Evolutionary conservation across 2,888 invertebrate species (phyloP).

Genomic region (Dioctria rufipes): DNA sequence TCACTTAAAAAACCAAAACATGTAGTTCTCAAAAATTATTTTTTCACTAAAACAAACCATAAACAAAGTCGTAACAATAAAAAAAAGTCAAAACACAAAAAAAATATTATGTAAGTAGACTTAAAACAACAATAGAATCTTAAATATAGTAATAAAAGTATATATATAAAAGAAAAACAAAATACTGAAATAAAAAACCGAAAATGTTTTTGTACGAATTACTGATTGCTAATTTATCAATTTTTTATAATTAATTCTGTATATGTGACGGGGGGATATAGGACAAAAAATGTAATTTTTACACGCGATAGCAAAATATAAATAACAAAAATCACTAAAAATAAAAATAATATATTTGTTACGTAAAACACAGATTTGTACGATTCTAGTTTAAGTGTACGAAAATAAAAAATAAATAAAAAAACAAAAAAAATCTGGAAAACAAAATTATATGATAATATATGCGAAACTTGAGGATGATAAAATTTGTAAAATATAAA

Average conservation of each 20-base stretch:
- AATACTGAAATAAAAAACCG: constrained; percentile 46
- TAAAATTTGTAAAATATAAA: constrained; percentile 47
- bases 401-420: constrained; percentile 35
- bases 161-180: constrained; percentile 53
- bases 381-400: constrained; percentile 56
- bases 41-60: constrained; percentile 52
- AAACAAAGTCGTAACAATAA: constrained; percentile 44
- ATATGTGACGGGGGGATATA: constrained; percentile 49
- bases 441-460: background rate
- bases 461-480: background rate
- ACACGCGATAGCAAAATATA: constrained; percentile 51
- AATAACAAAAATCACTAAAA: constrained; percentile 35
- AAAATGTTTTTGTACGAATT: constrained; percentile 58
- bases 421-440: constrained; percentile 18
- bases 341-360: constrained; percentile 55
- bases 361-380: constrained; percentile 57
- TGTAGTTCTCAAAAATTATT: constrained; percentile 51
- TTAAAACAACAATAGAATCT: constrained; percentile 48
- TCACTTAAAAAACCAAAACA: constrained; percentile 36
- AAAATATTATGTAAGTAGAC: constrained; percentile 42
- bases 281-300: constrained; percentile 54
- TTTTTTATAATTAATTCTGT: constrained; percentile 58
- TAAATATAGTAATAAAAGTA: constrained; percentile 46
- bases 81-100: constrained; percentile 30
- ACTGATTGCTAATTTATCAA: constrained; percentile 57